phyloP scores from a whole-genome alignment of 2,888 invertebrate genomes.

The Sthenelais limicola region DNA sequence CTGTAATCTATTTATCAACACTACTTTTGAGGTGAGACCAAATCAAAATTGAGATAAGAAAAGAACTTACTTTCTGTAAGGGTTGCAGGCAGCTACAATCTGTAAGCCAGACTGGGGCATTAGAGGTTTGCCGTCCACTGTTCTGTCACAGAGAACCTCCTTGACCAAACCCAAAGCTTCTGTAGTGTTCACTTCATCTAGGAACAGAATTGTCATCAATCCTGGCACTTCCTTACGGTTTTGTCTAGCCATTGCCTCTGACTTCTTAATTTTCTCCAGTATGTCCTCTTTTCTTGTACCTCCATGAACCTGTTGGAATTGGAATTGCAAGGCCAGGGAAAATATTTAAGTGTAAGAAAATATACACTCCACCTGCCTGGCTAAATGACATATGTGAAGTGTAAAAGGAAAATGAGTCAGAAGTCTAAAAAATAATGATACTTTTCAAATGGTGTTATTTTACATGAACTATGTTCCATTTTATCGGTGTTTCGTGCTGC shows the following conservation, averaged over 20 bases:
- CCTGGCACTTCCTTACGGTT: slow-evolving; percentile 51
- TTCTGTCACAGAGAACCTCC: slow-evolving; percentile 69
- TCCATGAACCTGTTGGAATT: slow-evolving; percentile 62
- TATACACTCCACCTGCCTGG: too few species aligned
- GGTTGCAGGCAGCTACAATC: slow-evolving; percentile 69
- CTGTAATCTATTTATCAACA: too few species aligned
- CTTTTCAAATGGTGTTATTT: too few species aligned
- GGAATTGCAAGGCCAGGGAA: not conserved
- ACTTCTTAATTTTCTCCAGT: slow-evolving; percentile 59
- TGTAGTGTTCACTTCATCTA: slow-evolving; percentile 71
- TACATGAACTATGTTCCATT: too few species aligned
- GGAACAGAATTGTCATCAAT: slow-evolving; percentile 65
- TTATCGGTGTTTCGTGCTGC: too few species aligned
- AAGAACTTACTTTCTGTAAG: slow-evolving; percentile 64
- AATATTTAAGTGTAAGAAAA: too few species aligned
- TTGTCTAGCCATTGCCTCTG: slow-evolving; percentile 55
- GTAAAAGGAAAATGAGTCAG: too few species aligned
- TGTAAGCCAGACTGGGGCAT: slow-evolving; percentile 56
- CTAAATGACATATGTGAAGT: too few species aligned
- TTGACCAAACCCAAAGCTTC: slow-evolving; percentile 68
- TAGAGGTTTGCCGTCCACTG: slow-evolving; percentile 59
- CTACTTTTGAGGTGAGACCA: too few species aligned
- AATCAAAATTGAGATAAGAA: too few species aligned
- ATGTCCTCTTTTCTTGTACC: slow-evolving; percentile 65
- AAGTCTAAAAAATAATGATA: too few species aligned